Evolutionary conservation across 2,113 vertebrate genomes (phyloP), one percentile per base, ranked within the genome.

Genomic region (rabbit (Oryctolagus cuniculus)): DNA sequence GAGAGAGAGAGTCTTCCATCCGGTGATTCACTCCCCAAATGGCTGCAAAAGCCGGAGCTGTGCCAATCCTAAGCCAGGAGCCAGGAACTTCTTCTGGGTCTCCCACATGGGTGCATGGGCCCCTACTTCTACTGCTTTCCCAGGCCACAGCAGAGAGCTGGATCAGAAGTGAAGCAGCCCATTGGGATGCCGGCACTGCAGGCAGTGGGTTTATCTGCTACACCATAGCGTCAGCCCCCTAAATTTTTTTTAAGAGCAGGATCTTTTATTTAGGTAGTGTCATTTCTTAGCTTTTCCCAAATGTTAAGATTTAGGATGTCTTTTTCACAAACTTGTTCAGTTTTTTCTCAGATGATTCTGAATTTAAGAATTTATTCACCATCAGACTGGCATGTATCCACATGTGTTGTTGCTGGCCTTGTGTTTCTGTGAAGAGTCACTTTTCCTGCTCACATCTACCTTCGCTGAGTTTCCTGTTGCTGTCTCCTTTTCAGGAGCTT

Each of bases 401-500:
- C 19, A 55, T 72, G 61, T 61, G 67, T 64, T 4, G 36, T 91
- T 49, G 77, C 77, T 83, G 55, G 66, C 36, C 8, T 38, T 85
- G 86, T 89, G 55, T 90, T 92, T 38, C 63, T 86, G n/a, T 11
- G 5, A 72, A 38, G 72, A 79, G 5, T 25, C 13, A 2, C 15
- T 82, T 82, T 88, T 81, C 70, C 29, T 67, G 38, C 38, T 3
- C 69, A 31, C 29, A 0, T 89, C 96, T 96, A 96, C 95, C 90
- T 86, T 69, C 73, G 55, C 55, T 49, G 29, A 29, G 16, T 88
- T 55, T 95, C 49, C 87, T 10, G 78, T 36, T 66, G 53, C 61
- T 44, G 2, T 85, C 36, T 92, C 24, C 25, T 92, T 92, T 81
- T 95, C 93, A 89, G 63, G 24, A 10, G 29, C 17, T 64, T 87